A percentile compares a stretch with the other conserved stretches of the same genome.
phyloP scores from a whole-genome alignment of 2,888 invertebrate species.

The Brenthis ino region DNA sequence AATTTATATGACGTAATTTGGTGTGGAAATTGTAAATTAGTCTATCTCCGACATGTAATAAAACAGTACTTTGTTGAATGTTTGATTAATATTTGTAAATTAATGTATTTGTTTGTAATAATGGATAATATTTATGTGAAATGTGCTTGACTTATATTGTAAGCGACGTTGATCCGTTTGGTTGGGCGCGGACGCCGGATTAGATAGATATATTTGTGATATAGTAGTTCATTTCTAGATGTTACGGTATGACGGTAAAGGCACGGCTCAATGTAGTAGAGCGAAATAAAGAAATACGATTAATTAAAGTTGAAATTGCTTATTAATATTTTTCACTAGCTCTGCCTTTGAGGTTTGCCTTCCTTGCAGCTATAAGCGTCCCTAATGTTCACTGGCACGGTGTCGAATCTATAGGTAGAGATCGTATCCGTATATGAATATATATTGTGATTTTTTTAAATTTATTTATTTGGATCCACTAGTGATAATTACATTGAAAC shows the following conservation, averaged over 20 bases:
- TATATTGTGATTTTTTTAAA: too few species aligned
- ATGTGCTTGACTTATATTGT: background rate
- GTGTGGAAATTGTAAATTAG: background rate
- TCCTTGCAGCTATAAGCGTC: background rate
- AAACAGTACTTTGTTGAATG: background rate
- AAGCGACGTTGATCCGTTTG: conserved; percentile 1
- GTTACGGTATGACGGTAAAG: background rate
- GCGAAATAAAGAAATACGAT: background rate
- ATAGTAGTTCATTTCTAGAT: conserved; percentile 1
- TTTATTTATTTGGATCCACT: too few species aligned
- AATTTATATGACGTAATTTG: background rate
- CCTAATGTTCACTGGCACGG: background rate
- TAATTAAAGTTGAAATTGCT: too few species aligned
- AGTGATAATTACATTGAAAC: too few species aligned
- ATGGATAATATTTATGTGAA: background rate
- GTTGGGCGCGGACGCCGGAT: background rate
- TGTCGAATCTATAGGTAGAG: background rate
- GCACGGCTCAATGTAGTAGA: background rate
- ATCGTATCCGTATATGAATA: background rate
- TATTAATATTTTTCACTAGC: background rate
- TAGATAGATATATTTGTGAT: conserved; percentile 4
- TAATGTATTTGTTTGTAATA: background rate
- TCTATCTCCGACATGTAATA: background rate
- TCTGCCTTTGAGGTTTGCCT: background rate
- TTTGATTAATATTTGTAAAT: background rate